phyloP scores from a whole-genome alignment of 2,113 vertebrate genomes.

The Rousettus leschenaultii region DNA sequence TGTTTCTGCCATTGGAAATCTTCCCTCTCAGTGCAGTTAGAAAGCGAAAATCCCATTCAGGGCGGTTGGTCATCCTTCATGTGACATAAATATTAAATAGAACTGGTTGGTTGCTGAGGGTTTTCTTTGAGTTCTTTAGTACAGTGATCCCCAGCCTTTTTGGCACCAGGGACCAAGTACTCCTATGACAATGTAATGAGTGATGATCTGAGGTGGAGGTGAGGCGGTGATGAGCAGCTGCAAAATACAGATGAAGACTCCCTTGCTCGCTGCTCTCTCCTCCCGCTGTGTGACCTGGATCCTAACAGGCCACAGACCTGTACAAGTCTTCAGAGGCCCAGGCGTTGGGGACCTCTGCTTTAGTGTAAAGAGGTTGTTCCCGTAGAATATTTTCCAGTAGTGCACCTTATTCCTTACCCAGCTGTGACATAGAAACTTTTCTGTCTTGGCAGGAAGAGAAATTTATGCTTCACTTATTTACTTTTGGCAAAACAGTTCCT shows the following conservation, averaged over 20 bases:
- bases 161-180: no score
- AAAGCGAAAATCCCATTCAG: not conserved
- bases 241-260: no score
- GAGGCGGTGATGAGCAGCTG: no score
- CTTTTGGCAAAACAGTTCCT: constrained; percentile 58
- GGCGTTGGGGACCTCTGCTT: not conserved
- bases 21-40: not conserved
- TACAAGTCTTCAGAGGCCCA: no score
- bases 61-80: not conserved
- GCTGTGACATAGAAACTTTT: constrained; percentile 65
- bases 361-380: not conserved
- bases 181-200: no score
- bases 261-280: no score
- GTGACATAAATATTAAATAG: constrained; percentile 8
- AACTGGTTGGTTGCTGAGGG: not conserved
- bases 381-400: constrained; percentile 29
- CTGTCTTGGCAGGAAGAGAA: constrained; percentile 63
- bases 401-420: constrained; percentile 59
- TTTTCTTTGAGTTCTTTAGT: constrained; percentile 9
- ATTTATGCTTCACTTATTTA: constrained; percentile 66
- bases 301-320: no score
- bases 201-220: no score
- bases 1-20: not conserved
- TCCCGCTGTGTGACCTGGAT: no score
- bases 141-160: no score